Evolutionary conservation across 2,888 invertebrate species (phyloP), one percentile per base, ranked within the genome.

Genomic region (Notodonta dromedarius): DNA sequence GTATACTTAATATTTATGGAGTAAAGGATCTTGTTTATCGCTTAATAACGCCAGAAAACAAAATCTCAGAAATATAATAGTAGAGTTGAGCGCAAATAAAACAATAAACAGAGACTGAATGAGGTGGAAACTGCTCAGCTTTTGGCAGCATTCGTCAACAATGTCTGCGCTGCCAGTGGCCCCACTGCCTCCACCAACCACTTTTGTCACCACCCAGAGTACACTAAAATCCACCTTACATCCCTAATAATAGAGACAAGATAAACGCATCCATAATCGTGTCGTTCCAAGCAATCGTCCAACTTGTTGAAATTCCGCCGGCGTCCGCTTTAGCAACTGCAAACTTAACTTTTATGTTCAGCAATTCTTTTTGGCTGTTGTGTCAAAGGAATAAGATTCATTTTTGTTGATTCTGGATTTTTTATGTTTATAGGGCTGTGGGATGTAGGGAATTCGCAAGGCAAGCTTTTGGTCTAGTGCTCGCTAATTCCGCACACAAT

Each of bases 81-180:
- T 65, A 67, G 76, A 71, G 60, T 74, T 74, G 80, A 83, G 78
- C 77, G 78, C 83, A 80, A 84, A 79, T 82, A 82, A 87, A 88
- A 90, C 89, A 90, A 90, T 90, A 90, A 90, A 88, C 84, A 82
- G 69, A 67, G 67, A 72, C 75, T 77, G 83, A 78, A 89, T 84
- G 89, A 89, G 89, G 91, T 90, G 91, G 87, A 90, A 92, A 91
- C 91, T 88, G 88, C 82, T 85, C 83, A 83, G 84, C 88, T 92
- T 90, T 91, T 92, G 91, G 91, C 91, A 91, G 90, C 90, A 90
- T 90, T 90, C 90, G 90, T 92, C 92, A 91, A 90, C 89, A 90
- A 89, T 88, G 73, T 71, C 74, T 75, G 84, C 88, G 82, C 85
- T 84, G 84, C 84, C 79, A 77, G 63, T 73, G 70, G 74, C 73